A percentile compares a stretch with the other conserved stretches of the same genome.
phyloP scores from a whole-genome alignment of 2,113 vertebrate genomes.

The Odobenus rosmarus region DNA sequence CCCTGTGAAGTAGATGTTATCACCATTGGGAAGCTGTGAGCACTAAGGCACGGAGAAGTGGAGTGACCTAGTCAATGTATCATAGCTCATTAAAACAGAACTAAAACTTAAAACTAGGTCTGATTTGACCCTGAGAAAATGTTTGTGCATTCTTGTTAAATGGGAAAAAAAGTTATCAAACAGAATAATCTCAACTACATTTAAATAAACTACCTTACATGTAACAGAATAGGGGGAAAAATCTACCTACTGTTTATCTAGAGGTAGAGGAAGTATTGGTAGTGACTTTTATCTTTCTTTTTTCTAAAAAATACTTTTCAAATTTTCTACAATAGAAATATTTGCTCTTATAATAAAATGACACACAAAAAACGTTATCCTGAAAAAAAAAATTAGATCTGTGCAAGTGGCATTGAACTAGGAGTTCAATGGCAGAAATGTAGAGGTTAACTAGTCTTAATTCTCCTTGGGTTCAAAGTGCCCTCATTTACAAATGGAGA shows the following conservation, averaged over 20 bases:
- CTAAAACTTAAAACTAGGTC: background rate
- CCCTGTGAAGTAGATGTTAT: background rate
- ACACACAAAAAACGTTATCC: background rate
- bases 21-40: background rate
- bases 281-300: slow-evolving; percentile 14
- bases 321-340: background rate
- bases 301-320: background rate
- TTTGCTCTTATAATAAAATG: slow-evolving; percentile 18
- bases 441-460: background rate
- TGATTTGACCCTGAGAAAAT: background rate
- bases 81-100: background rate
- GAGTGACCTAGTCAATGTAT: background rate
- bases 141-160: background rate
- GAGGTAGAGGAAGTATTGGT: background rate
- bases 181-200: slow-evolving; percentile 5
- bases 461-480: background rate
- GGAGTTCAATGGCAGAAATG: background rate
- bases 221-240: background rate
- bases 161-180: background rate
- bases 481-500: slow-evolving; percentile 20
- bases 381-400: background rate
- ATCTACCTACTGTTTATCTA: background rate
- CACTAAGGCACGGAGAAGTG: background rate
- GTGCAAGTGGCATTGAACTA: background rate
- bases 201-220: background rate